Conservation (phyloP, 1,140 invertebrate species). For the Trichoplusia ni region DNA sequence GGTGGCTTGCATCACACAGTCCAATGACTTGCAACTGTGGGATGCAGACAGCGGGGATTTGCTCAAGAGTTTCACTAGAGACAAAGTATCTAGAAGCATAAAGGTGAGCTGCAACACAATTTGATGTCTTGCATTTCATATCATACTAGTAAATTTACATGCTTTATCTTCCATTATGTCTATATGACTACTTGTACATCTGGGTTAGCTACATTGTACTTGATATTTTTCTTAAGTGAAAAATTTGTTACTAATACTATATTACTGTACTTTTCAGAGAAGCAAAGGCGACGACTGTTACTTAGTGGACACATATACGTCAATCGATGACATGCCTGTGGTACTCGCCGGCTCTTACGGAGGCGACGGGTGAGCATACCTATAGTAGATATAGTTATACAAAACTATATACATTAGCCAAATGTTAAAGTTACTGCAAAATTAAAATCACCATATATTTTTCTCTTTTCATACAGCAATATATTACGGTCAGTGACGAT, state of each 20-base stretch:
- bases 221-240: too few species aligned
- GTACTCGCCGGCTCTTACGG: slow-evolving; percentile 85
- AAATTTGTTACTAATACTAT: too few species aligned
- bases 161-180: too few species aligned
- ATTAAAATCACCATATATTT: too few species aligned
- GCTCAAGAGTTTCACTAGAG: slow-evolving; percentile 82
- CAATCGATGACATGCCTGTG: slow-evolving; percentile 72
- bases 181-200: too few species aligned
- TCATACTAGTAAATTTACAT: too few species aligned
- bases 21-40: slow-evolving; percentile 88
- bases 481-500: slow-evolving; percentile 83
- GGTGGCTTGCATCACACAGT: slow-evolving; percentile 87
- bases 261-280: slow-evolving; percentile 71
- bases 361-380: slow-evolving; percentile 78
- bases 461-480: slow-evolving; percentile 63
- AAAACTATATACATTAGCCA: too few species aligned
- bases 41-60: slow-evolving; percentile 84
- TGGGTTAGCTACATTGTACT: too few species aligned
- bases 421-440: too few species aligned
- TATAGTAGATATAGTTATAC: not conserved
- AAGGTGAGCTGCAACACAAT: slow-evolving; percentile 55
- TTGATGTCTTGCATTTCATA: too few species aligned
- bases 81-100: slow-evolving; percentile 78
- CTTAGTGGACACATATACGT: slow-evolving; percentile 82
- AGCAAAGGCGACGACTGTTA: slow-evolving; percentile 85